Conservation (phyloP, 2,888 invertebrate species). For the Lypha dubia region DNA sequence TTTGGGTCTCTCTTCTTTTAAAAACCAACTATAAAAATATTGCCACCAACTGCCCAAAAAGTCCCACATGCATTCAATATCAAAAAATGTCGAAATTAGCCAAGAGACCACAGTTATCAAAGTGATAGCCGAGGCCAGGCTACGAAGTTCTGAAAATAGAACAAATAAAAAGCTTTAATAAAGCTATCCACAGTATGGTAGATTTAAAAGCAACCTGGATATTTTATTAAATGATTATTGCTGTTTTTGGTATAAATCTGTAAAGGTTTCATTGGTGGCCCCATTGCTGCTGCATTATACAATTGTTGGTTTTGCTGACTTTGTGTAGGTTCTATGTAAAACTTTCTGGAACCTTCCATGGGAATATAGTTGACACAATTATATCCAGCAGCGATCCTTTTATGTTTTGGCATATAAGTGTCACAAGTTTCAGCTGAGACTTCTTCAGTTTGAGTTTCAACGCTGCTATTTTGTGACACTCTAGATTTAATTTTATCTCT, state of each 20-base stretch:
- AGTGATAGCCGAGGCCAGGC: conserved; percentile 64
- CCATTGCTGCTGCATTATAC: background rate
- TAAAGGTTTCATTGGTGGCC: conserved; percentile 7
- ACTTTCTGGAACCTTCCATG: background rate
- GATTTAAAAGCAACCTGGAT: conserved; percentile 60
- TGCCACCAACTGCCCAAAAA: conserved; percentile 41
- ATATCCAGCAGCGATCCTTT: background rate
- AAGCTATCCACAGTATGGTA: background rate
- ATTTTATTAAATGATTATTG: conserved; percentile 47
- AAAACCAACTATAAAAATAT: conserved; percentile 54
- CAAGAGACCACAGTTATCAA: conserved; percentile 69
- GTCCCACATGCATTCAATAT: conserved; percentile 64
- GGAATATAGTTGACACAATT: conserved; percentile 9
- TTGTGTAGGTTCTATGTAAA: background rate
- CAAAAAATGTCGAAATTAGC: conserved; percentile 70
- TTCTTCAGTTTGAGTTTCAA: conserved; percentile 52
- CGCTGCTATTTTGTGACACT: background rate
- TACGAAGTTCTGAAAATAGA: conserved; percentile 65
- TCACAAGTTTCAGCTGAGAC: background rate
- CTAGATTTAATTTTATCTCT: background rate
- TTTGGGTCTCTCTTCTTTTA: conserved; percentile 63
- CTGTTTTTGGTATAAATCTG: conserved; percentile 29
- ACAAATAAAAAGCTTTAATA: background rate
- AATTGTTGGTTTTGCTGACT: background rate
- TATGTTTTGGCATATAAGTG: conserved; percentile 5